Evolutionary conservation across 2,113 vertebrate species (phyloP).

Genomic region (Dasyprocta punctata): DNA sequence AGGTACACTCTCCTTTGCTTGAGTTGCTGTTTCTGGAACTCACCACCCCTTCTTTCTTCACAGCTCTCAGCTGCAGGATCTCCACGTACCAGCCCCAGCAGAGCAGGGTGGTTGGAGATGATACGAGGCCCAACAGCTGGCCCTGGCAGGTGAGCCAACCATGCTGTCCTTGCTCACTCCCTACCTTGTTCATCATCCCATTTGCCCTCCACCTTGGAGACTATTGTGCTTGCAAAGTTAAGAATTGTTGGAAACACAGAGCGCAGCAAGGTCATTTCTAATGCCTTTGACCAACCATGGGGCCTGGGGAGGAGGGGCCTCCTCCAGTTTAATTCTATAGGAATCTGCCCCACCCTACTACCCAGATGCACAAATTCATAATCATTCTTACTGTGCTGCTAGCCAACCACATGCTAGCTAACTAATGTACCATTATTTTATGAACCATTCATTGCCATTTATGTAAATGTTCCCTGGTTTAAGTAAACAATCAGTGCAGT

Average conservation of each 20-base stretch:
- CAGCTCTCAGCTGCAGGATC: conserved; percentile 77
- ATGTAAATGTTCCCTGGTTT: not conserved
- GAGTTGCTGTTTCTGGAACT: not conserved
- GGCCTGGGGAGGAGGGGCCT: not conserved
- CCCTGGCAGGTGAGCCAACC: conserved; percentile 85
- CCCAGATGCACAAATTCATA: not conserved
- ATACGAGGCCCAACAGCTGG: conserved; percentile 81
- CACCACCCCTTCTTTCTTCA: not conserved
- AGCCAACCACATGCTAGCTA: conserved; percentile 24
- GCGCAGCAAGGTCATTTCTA: not conserved
- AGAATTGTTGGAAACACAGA: not conserved
- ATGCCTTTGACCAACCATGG: not conserved
- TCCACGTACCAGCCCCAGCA: conserved; percentile 42
- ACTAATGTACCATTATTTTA: not conserved
- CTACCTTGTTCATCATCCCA: not conserved
- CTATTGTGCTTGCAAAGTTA: not conserved
- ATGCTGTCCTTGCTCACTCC: not conserved
- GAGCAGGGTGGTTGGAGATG: conserved; percentile 80
- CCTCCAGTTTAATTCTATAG: not conserved
- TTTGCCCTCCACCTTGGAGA: not conserved
- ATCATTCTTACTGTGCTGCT: not conserved
- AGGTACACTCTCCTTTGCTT: not conserved
- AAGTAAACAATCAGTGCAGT: not conserved
- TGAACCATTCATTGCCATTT: not conserved
- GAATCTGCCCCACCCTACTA: not conserved